Evolutionary conservation across 2,797 vertebrate species (phyloP).

Genomic region (Eutrigla gurnardus): DNA sequence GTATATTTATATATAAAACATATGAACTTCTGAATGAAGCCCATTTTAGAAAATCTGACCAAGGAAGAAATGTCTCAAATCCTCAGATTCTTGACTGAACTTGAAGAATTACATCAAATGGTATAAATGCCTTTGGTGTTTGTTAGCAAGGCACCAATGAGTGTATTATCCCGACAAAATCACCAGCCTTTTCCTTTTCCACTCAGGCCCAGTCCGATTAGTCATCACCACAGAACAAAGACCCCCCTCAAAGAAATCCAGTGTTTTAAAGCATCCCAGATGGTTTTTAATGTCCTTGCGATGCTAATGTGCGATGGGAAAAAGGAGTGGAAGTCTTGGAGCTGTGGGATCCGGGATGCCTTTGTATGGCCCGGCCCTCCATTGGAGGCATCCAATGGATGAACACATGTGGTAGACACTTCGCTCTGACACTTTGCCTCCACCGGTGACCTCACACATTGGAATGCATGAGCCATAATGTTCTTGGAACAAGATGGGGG

Average conservation of each 20-base stretch:
- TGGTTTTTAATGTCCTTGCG: conserved; percentile 75
- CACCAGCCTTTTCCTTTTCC: conserved; percentile 23
- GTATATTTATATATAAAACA: too few species aligned
- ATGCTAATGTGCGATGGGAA: conserved; percentile 70
- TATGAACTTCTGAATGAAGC: background rate
- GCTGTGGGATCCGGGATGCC: conserved; percentile 56
- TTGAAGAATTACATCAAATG: background rate
- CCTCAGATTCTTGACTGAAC: background rate
- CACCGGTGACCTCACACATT: conserved; percentile 67
- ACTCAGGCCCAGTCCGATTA: conserved; percentile 52
- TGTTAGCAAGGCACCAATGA: conserved; percentile 7
- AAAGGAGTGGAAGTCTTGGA: conserved; percentile 61
- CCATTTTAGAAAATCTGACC: background rate
- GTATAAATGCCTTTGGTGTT: conserved; percentile 1
- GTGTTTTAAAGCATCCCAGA: conserved; percentile 72
- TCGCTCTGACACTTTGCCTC: conserved; percentile 60
- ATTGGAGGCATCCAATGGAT: conserved; percentile 65
- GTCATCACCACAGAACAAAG: conserved; percentile 61
- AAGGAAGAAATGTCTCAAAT: conserved; percentile 1
- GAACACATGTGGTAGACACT: conserved; percentile 69
- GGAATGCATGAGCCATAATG: conserved; percentile 75
- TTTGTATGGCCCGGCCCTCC: conserved; percentile 64
- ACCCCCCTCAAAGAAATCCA: conserved; percentile 63
- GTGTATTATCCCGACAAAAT: conserved; percentile 18
- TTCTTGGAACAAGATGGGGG: conserved; percentile 56